These are phyloP conservation scores for Leptinotarsa haldemani DNA, from an alignment of 2,888 invertebrate species.

Conservation along the genomic window DNA sequence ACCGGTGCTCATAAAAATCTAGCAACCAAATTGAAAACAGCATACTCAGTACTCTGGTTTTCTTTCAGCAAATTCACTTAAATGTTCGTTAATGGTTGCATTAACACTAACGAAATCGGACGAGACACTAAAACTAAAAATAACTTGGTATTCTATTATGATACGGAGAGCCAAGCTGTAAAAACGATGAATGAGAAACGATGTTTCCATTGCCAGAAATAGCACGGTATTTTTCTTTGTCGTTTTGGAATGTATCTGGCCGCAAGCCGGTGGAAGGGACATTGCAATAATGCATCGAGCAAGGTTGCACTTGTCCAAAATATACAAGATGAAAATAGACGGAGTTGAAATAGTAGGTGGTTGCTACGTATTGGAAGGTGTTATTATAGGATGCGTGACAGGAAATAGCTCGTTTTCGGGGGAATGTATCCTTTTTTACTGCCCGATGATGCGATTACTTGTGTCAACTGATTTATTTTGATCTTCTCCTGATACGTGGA, in stretches of 20 bases:
- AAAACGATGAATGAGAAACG: constrained; percentile 6
- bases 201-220: constrained; percentile 1
- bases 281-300: background rate
- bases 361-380: background rate
- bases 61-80: background rate
- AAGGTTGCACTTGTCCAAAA: background rate
- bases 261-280: background rate
- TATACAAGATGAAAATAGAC: constrained; percentile 5
- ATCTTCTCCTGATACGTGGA: background rate
- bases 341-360: background rate
- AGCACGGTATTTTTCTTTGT: background rate
- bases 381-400: background rate
- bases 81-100: background rate
- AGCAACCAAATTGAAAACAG: background rate
- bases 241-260: background rate
- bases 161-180: background rate
- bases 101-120: background rate
- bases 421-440: background rate
- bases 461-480: constrained; percentile 1
- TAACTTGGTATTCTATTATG: background rate
- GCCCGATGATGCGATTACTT: background rate
- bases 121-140: background rate
- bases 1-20: background rate
- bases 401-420: background rate
- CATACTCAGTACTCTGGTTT: background rate